These are phyloP conservation scores for Engystomops pustulosus DNA, from an alignment of 2,113 vertebrate species.

Conservation along the genomic window DNA sequence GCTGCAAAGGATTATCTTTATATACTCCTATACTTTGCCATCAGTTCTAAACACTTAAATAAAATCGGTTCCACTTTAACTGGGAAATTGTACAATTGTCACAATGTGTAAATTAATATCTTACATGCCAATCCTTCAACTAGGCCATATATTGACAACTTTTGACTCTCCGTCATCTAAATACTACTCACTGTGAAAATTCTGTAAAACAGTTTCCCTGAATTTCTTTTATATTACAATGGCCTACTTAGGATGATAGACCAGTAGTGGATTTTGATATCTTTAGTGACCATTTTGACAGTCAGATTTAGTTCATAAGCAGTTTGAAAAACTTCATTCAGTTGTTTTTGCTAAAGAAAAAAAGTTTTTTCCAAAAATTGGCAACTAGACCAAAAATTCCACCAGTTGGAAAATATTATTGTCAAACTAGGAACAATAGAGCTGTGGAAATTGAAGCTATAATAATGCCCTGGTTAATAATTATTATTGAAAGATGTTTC, in stretches of 20 bases:
- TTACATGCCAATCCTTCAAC: too few relatives aligned
- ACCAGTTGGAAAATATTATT: not conserved
- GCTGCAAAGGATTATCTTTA: too few relatives aligned
- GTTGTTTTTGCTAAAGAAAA: not conserved
- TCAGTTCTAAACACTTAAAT: too few relatives aligned
- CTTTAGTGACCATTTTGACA: not conserved
- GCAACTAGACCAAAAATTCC: not conserved
- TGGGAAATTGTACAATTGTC: too few relatives aligned
- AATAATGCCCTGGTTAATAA: slow-evolving; percentile 32
- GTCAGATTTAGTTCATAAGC: not conserved
- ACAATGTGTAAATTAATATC: too few relatives aligned
- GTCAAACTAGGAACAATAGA: not conserved
- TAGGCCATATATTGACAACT: not conserved
- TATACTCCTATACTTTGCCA: too few relatives aligned
- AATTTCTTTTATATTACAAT: not conserved
- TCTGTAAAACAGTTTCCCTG: not conserved
- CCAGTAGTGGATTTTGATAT: not conserved
- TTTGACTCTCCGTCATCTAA: not conserved
- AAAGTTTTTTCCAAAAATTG: not conserved
- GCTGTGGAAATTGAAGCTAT: not conserved
- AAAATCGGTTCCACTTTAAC: too few relatives aligned
- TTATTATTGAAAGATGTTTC: slow-evolving; percentile 39
- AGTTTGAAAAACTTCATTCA: not conserved
- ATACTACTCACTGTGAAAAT: not conserved
- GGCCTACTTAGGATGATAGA: not conserved